Percentiles rank a stretch among this genome's conserved stretches.
These are phyloP conservation scores for Toxotes jaculatrix DNA, from an alignment of 2,113 vertebrate genomes.

Conservation along the genomic window DNA sequence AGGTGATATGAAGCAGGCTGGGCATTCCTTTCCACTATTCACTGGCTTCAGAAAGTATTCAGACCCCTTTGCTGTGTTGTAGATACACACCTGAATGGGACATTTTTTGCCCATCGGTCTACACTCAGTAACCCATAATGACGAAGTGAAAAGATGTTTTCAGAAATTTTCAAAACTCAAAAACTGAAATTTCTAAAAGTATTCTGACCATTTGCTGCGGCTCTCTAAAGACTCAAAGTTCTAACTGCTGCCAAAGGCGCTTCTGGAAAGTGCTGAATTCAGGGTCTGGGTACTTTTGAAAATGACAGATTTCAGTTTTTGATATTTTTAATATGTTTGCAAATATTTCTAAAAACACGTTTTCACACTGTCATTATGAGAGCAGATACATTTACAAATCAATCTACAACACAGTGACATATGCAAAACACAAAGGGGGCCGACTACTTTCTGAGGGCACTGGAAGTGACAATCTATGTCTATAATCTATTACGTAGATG, in stretches of 20 bases:
- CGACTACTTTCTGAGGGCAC: no score
- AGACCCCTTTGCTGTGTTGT: background rate
- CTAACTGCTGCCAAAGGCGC: background rate
- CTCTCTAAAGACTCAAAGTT: background rate
- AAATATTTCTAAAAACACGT: background rate
- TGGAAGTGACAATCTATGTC: constrained; percentile 4
- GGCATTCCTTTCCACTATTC: background rate
- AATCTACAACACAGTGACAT: no score
- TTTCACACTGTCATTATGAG: background rate
- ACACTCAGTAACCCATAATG: no score
- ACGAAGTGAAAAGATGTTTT: no score
- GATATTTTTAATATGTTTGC: no score
- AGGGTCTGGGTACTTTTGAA: background rate
- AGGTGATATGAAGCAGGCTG: constrained; percentile 16
- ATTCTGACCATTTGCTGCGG: background rate
- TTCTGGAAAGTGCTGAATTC: background rate
- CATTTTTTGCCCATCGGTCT: background rate
- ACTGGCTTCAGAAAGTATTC: background rate
- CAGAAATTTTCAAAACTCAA: no score
- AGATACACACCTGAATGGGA: background rate
- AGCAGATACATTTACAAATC: no score
- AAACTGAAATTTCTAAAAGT: background rate
- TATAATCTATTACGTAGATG: background rate
- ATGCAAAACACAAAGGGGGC: background rate
- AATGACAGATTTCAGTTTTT: background rate